Percentiles rank a stretch among this genome's conserved stretches.
phyloP scores from a whole-genome alignment of 2,888 invertebrate species.

The Pristionchus entomophagus region DNA sequence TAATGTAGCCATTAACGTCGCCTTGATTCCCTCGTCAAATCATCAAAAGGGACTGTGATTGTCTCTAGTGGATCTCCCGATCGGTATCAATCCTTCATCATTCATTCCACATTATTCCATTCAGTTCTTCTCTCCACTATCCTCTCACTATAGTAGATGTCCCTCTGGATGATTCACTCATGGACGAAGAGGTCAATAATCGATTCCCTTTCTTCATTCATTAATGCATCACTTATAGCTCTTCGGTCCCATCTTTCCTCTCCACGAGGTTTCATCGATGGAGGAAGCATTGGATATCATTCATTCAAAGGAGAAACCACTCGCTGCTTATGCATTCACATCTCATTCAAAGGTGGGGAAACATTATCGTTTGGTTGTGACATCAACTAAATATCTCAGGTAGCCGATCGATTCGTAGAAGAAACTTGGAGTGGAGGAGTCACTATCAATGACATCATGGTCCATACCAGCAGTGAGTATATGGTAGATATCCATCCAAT shows the following conservation, averaged over 20 bases:
- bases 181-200: conserved; percentile 27
- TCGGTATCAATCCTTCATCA: neutral
- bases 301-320: conserved; percentile 89
- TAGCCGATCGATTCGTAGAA: conserved; percentile 54
- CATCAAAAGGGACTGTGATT: neutral
- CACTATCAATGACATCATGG: conserved; percentile 88
- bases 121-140: neutral
- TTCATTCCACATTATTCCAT: neutral
- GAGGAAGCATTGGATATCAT: conserved; percentile 89
- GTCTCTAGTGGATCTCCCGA: conserved; percentile 78
- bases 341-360: conserved; percentile 64
- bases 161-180: neutral
- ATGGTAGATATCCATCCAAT: neutral
- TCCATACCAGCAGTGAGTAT: conserved; percentile 83
- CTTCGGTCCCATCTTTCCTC: conserved; percentile 95
- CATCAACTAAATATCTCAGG: neutral
- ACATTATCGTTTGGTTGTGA: neutral
- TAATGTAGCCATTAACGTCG: neutral
- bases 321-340: conserved; percentile 90
- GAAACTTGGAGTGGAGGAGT: conserved; percentile 86
- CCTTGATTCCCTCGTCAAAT: neutral
- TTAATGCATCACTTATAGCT: conserved; percentile 81
- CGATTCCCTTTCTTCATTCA: neutral
- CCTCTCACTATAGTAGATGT: conserved; percentile 24
- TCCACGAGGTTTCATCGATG: conserved; percentile 86